Evolutionary conservation across 2,113 vertebrate genomes (phyloP).

Genomic region (Orcinus orca): DNA sequence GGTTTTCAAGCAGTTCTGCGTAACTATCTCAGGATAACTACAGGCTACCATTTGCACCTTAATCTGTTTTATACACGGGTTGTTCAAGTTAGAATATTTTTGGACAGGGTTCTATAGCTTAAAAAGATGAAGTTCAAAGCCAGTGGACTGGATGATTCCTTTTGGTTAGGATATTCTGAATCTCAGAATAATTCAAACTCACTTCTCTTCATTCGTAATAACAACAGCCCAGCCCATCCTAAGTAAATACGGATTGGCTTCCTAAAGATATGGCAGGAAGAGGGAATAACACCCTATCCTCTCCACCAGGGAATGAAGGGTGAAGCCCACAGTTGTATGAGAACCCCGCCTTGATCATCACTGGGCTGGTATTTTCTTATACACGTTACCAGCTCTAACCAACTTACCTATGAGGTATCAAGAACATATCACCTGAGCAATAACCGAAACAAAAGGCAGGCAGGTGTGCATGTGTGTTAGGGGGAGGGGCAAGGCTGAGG

Average conservation of each 20-base stretch:
- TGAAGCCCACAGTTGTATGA: not conserved
- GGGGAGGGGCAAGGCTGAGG: not conserved
- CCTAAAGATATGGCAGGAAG: not conserved
- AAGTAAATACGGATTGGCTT: not conserved
- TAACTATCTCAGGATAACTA: not conserved
- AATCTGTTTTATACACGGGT: not conserved
- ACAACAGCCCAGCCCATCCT: not conserved
- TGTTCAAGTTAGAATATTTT: not conserved
- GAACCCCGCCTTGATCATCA: not conserved
- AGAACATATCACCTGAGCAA: not conserved
- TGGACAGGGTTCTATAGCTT: not conserved
- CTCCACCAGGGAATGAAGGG: not conserved
- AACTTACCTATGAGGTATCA: not conserved
- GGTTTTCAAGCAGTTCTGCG: not conserved
- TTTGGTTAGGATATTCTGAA: not conserved
- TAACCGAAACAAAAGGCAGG: not conserved
- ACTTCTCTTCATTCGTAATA: not conserved
- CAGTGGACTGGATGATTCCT: not conserved
- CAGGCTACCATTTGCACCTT: not conserved
- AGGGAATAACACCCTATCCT: not conserved
- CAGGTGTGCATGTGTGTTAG: too few relatives aligned
- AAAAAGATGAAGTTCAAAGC: not conserved
- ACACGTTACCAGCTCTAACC: not conserved
- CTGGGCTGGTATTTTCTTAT: not conserved
- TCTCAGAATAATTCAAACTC: not conserved